Evolutionary conservation across 2,113 vertebrate species (phyloP).

Genomic region (Eidolon helvum): DNA sequence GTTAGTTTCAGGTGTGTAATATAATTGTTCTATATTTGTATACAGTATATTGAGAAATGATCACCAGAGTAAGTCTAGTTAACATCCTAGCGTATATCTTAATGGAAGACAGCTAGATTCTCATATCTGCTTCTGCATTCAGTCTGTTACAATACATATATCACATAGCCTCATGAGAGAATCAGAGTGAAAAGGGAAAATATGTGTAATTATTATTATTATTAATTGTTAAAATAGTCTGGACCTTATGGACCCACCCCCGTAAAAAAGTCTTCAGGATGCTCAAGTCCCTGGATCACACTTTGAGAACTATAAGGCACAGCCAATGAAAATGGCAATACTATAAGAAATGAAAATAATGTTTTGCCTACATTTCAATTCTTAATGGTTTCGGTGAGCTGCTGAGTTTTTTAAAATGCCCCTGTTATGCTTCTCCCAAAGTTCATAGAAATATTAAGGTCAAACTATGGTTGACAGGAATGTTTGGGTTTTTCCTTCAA

Average conservation of each 20-base stretch:
- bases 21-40: neutral
- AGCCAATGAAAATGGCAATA: neutral
- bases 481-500: conserved; percentile 18
- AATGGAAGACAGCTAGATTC: neutral
- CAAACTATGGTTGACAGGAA: neutral
- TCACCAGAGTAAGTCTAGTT: neutral
- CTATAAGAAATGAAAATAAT: neutral
- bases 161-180: neutral
- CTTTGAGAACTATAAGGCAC: neutral
- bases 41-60: neutral
- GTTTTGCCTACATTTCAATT: neutral
- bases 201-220: neutral
- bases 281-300: neutral
- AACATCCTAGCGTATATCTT: neutral
- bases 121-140: neutral
- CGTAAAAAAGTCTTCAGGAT: neutral
- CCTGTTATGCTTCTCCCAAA: neutral
- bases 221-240: neutral
- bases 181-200: neutral
- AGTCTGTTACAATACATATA: neutral
- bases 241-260: neutral
- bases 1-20: neutral
- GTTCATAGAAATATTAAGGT: neutral
- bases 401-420: neutral
- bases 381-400: conserved; percentile 24